Percentiles rank a stretch among this genome's conserved stretches.
phyloP scores from a whole-genome alignment of 2,888 invertebrate species.

The Leucophora obtusa region DNA sequence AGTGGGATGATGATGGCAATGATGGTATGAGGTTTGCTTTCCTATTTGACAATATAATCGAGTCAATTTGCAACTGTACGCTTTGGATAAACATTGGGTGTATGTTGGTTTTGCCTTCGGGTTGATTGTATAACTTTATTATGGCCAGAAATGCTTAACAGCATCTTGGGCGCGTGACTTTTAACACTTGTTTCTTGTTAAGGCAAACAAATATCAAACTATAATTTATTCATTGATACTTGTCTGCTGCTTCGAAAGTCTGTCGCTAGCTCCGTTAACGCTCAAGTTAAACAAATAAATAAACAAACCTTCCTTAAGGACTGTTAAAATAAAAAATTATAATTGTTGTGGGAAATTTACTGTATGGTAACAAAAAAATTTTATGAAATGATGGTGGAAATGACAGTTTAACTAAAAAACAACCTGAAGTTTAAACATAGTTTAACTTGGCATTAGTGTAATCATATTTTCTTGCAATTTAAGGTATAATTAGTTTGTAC shows the following conservation, averaged over 20 bases:
- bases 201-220: slow-evolving; percentile 55
- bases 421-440: not conserved
- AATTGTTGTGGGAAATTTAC: slow-evolving; percentile 62
- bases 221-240: slow-evolving; percentile 76
- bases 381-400: not conserved
- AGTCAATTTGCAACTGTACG: slow-evolving; percentile 73
- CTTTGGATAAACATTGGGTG: slow-evolving; percentile 53
- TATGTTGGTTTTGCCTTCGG: slow-evolving; percentile 38
- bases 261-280: not conserved
- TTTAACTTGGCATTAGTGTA: no score
- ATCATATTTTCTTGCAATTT: no score
- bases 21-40: slow-evolving; percentile 50
- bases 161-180: slow-evolving; percentile 73
- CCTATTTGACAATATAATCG: slow-evolving; percentile 73
- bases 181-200: slow-evolving; percentile 73
- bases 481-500: no score
- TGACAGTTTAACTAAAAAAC: slow-evolving; percentile 9
- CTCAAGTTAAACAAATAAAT: slow-evolving; percentile 53
- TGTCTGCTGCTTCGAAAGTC: slow-evolving; percentile 54
- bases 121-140: slow-evolving; percentile 60
- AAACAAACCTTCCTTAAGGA: slow-evolving; percentile 36
- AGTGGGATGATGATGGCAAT: slow-evolving; percentile 21
- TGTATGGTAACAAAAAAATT: slow-evolving; percentile 2
- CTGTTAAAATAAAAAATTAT: slow-evolving; percentile 38
- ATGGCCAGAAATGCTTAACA: slow-evolving; percentile 14